Conservation (phyloP, 2,113 vertebrate species). For the Mesoclemmys tuberculata region DNA sequence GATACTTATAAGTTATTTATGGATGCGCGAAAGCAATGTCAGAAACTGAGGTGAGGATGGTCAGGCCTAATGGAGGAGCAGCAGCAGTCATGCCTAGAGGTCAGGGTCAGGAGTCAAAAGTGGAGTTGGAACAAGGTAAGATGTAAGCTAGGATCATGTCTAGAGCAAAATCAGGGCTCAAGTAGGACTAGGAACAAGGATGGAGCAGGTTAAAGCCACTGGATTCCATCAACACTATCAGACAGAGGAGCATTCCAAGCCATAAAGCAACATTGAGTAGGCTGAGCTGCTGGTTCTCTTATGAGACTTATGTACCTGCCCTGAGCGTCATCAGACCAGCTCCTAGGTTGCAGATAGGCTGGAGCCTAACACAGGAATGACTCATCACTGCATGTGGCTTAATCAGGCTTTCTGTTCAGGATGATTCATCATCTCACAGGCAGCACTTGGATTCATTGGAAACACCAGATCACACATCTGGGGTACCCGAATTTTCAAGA, state of each 20-base stretch:
- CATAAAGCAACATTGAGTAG: background rate
- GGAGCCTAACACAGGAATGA: background rate
- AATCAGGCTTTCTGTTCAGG: background rate
- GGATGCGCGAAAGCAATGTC: slow-evolving; percentile 13
- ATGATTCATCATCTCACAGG: background rate
- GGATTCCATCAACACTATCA: background rate
- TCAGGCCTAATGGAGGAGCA: background rate
- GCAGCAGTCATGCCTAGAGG: background rate
- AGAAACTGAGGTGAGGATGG: background rate
- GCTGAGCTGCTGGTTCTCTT: background rate
- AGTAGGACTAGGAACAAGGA: background rate
- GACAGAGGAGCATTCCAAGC: background rate
- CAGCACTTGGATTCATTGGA: slow-evolving; percentile 14
- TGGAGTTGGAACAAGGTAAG: background rate
- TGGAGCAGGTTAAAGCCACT: background rate
- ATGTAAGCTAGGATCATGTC: background rate
- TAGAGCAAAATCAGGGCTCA: background rate
- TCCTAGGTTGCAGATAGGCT: background rate
- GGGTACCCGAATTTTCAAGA: slow-evolving; percentile 44
- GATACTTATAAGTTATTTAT: slow-evolving; percentile 36
- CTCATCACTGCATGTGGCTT: background rate
- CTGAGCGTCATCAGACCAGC: background rate
- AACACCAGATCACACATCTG: background rate
- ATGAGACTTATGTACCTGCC: background rate
- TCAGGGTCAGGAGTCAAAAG: background rate